Evolutionary conservation across 1,140 invertebrate species (phyloP).

Genomic region (Apis mellifera): DNA sequence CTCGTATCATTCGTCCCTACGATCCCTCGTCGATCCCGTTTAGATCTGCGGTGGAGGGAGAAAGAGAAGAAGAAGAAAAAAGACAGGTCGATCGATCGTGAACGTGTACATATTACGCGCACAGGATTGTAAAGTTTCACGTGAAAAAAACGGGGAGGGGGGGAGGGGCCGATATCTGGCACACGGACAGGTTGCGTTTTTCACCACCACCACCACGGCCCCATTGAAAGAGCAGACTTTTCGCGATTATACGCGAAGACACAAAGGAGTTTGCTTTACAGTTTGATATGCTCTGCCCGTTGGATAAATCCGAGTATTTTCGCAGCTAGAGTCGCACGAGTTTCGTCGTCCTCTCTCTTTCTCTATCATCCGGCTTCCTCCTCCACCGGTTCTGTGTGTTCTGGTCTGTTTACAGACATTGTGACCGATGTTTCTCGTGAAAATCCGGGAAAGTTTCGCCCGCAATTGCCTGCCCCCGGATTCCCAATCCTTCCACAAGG

Average conservation of each 20-base stretch:
- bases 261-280: slow-evolving; percentile 30
- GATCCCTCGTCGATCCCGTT: neutral
- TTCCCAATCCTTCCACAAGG: neutral
- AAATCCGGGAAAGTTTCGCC: slow-evolving; percentile 19
- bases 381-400: neutral
- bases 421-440: slow-evolving; percentile 22
- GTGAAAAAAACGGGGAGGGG: neutral
- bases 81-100: neutral
- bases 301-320: slow-evolving; percentile 33
- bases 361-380: neutral
- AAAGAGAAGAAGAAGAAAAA: too few species aligned
- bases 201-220: neutral
- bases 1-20: too few species aligned
- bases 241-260: slow-evolving; percentile 27
- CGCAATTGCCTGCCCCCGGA: neutral
- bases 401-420: slow-evolving; percentile 27
- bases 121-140: slow-evolving; percentile 1
- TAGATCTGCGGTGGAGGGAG: neutral
- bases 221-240: slow-evolving; percentile 26
- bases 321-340: neutral
- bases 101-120: neutral
- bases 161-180: neutral
- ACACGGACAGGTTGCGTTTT: slow-evolving; percentile 1
- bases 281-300: slow-evolving; percentile 26
- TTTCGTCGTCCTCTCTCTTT: neutral